Base-by-base conservation (phyloP, 2,888 invertebrate species). In the Pteria penguin region DNA sequence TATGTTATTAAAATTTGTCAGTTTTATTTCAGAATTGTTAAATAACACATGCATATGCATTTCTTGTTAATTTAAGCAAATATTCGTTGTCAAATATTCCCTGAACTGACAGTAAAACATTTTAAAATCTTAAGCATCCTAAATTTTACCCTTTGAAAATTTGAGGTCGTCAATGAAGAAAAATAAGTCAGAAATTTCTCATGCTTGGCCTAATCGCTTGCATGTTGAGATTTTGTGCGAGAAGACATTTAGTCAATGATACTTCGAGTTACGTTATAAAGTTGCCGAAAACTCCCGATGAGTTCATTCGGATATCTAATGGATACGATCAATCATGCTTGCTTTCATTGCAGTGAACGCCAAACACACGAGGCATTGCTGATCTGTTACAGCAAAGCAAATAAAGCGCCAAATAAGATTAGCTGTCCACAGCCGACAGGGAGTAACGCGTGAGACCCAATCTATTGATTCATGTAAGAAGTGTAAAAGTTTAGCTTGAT, bases 401-500 rank as follows among this genome's bases (percentile, higher is more conserved):
- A 60, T 26, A 60, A 60, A 26, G 60, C 60, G 60, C 60, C 29
- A 60, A 60, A 60, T 60, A 27, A 18, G 11, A 60, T 60, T 60
- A 24, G 27, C 60, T 18, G 27, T 26, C 60, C 22, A 8, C 57
- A 22, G 60, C 27, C 60, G 60, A 60, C 27, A 26, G 60, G 60
- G 60, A 60, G 22, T 60, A 26, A 2, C 18, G 27, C 11, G 60
- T 27, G 60, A 22, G 60, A 60, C 26, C 60, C 4, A 27, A 60
- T 11, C 22, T 60, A 60, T 60, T 26, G 60, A 60, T 60, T 60
- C 11, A 4, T 4, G 24, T 26, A 26, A 26, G 60, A 11, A 60
- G 60, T 60, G 60, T 26, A n/a, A 60, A 60, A 60, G 11, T 18
- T 18, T 14, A 8, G 11, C 18, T 45, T 45, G 8, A 45, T 45